phyloP scores from a whole-genome alignment of 1,140 invertebrate genomes.

The Elymnias hypermnestra region DNA sequence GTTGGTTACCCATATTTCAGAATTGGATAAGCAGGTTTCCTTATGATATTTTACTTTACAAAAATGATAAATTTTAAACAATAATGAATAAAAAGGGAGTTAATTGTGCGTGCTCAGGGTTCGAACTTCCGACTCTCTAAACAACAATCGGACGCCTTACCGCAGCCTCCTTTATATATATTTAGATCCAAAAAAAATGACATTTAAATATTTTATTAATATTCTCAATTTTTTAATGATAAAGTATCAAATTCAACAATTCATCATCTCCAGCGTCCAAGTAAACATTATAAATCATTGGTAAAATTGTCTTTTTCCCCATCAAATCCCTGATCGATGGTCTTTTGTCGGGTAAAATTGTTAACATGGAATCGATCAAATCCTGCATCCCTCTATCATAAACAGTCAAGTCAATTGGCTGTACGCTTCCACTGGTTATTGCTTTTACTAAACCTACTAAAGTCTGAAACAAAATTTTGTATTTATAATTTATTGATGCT shows the following conservation, averaged over 20 bases:
- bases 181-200: too few relatives aligned
- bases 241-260: slow-evolving; percentile 39
- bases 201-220: too few relatives aligned
- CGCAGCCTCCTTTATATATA: too few relatives aligned
- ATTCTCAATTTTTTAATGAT: too few relatives aligned
- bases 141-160: too few relatives aligned
- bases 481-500: slow-evolving; percentile 16
- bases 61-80: too few relatives aligned
- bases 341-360: slow-evolving; percentile 70
- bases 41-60: too few relatives aligned
- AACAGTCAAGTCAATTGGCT: slow-evolving; percentile 62
- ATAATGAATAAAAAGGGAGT: too few relatives aligned
- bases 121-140: too few relatives aligned
- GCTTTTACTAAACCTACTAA: slow-evolving; percentile 72
- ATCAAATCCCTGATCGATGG: slow-evolving; percentile 66
- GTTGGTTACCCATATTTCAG: too few relatives aligned
- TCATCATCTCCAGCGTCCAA: slow-evolving; percentile 61
- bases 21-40: too few relatives aligned
- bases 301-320: slow-evolving; percentile 54
- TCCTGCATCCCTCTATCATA: slow-evolving; percentile 74
- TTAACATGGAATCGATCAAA: slow-evolving; percentile 72
- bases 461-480: slow-evolving; percentile 48
- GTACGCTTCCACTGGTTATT: slow-evolving; percentile 71
- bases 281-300: slow-evolving; percentile 54
- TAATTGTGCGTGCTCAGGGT: too few relatives aligned